phyloP scores from a whole-genome alignment of 2,888 invertebrate genomes.

The Aphodius granarius region DNA sequence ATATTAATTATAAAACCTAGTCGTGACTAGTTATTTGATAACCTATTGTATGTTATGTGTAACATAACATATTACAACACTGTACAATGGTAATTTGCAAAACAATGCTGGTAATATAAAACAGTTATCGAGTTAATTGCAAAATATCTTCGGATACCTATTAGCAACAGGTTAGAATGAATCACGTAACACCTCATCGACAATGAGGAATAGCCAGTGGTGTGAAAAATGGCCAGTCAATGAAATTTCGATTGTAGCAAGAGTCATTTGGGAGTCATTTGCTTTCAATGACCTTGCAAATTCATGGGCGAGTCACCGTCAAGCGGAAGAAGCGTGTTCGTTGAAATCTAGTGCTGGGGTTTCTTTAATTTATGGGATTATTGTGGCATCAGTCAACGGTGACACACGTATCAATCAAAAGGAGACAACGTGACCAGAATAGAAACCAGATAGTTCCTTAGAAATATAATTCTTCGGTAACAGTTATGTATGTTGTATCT shows the following conservation, averaged over 20 bases:
- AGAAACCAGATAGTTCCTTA: not conserved
- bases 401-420: not conserved
- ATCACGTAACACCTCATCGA: not conserved
- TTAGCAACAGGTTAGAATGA: not conserved
- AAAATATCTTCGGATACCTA: not conserved
- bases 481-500: not conserved
- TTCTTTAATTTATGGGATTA: not conserved
- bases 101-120: not conserved
- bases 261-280: not conserved
- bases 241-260: not conserved
- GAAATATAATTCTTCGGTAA: not conserved
- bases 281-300: not conserved
- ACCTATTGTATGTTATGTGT: not conserved
- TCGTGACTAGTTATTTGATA: not conserved
- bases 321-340: not conserved
- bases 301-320: not conserved
- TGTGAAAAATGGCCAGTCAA: not conserved
- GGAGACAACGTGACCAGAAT: not conserved
- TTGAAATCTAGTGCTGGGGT: not conserved
- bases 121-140: not conserved
- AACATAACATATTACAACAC: not conserved
- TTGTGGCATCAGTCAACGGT: not conserved
- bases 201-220: not conserved
- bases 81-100: not conserved
- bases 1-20: not conserved